These are phyloP conservation scores for Spheniscus humboldti DNA, from an alignment of 2,797 vertebrate species.

Conservation along the genomic window DNA sequence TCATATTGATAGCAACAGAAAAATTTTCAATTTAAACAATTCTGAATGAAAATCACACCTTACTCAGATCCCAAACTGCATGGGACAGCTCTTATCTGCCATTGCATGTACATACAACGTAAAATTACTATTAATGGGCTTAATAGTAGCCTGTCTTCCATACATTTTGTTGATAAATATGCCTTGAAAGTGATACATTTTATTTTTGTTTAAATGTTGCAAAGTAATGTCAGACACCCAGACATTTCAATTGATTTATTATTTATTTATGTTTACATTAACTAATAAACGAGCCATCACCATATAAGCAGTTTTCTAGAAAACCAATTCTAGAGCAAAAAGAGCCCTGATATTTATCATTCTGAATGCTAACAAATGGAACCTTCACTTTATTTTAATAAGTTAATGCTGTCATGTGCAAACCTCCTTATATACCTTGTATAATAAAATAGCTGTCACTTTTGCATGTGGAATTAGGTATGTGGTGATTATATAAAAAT, in stretches of 20 bases:
- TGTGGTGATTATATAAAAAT: slow-evolving; percentile 24
- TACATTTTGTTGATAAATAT: not conserved
- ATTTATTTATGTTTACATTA: slow-evolving; percentile 4
- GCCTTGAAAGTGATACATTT: not conserved
- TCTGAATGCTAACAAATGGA: not conserved
- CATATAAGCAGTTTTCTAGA: not conserved
- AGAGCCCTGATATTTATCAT: not conserved
- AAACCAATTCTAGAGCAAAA: not conserved
- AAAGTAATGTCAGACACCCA: not conserved
- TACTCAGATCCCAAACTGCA: not conserved
- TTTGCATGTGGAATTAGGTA: slow-evolving; percentile 1
- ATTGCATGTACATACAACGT: not conserved
- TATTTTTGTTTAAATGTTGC: not conserved
- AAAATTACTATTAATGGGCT: not conserved
- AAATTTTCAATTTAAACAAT: not conserved
- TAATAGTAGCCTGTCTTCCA: not conserved
- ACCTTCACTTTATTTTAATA: not conserved
- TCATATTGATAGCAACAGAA: not conserved
- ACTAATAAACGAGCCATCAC: not conserved
- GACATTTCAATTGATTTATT: not conserved
- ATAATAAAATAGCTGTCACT: slow-evolving; percentile 19
- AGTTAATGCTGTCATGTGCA: not conserved
- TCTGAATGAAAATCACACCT: not conserved
- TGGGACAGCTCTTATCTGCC: not conserved
- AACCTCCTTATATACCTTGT: not conserved